Evolutionary conservation across 2,888 invertebrate species (phyloP), one percentile per base, ranked within the genome.

Genomic region (Agapostemon virescens): DNA sequence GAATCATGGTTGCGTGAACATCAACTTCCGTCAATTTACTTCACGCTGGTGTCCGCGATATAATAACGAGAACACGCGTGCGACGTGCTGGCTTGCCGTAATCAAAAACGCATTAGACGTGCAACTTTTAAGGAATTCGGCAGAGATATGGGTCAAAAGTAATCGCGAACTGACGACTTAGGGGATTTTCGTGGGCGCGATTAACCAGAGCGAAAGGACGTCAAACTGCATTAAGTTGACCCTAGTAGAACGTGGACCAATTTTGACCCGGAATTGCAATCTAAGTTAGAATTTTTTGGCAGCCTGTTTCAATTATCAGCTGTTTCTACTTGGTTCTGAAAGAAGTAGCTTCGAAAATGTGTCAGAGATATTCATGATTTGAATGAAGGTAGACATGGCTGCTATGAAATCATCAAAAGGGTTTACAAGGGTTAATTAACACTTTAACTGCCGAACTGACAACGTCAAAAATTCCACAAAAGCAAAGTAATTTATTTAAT

Each of bases 21-120:
- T 73, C 75, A 83, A 81, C 85, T 85, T 81, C 85, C 85, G 75
- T 68, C 73, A 36, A 83, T 83, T 81, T 75, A 61, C 73, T 49
- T 72, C 26, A 61, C 36, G 52, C n/a, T 69, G 23, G 38, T 64
- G 49, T 66, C 38, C 55, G 36, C 58, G 69, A 45, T 49, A 75
- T 68, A 73, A 64, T 61, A 73, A 40, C 30, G 40, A 38, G 58
- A 38, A 36, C 38, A 55, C 52, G n/a, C 64, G 42, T 68, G 26
- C 33, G 45, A 58, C 6, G 38, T 36, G 26, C 45, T n/a, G 64
- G 52, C n/a, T 64, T 38, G 36, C 36, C 55, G 63, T 58, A 40
- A 78, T 78, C 78, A 69, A 77, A 78, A 78, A 58, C 49, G 11
- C 77, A 70, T 66, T 77, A 77, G 11, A 78, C 15, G 63, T 49